Base-by-base conservation (phyloP, 2,113 vertebrate species). In the Microcebus griseorufus region DNA sequence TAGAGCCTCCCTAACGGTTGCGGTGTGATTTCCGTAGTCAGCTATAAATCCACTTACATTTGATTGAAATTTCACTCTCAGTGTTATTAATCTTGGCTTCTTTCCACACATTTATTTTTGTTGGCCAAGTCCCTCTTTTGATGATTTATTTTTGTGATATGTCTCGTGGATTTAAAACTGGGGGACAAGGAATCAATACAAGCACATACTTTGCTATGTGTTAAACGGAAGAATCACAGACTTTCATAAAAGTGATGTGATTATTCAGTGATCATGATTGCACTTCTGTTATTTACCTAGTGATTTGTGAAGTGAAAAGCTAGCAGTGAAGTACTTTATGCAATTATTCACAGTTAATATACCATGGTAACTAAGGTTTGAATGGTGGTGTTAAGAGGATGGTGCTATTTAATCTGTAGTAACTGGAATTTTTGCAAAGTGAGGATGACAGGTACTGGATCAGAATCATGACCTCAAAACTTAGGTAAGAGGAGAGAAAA, bases 351-450 rank as follows among this genome's bases (percentile, higher is more conserved):
- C 22, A 75, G 72, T 65, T 58, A 67, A 25, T 87, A 55, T 42
- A 32, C 53, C 53, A 16, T 9, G 20, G 5, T 39, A 45, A 88
- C 51, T 42, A 29, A 42, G 42, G 88, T 65, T 51, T 51, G 29
- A 79, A 62, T 17, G n/a, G 3, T 60, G 34, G 11, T 75, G 11
- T 58, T 53, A 39, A 58, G 7, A 16, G 37, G 25, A 73, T 92
- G 60, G 45, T 89, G 16, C 81, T 84, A 65, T 76, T 88, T 3
- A 73, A 75, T 4, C n/a, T 53, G 8, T 60, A 64, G 2, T 29
- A 62, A 95, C 39, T 69, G 32, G n/a, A 90, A 55, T 55, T 79
- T n/a, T 87, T 90, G 42, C 48, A 84, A 92, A 80, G 4, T 14
- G 39, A 95, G 34, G 17, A 22, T 10, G 8, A 42, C 10, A 1